Evolutionary conservation across 2,113 vertebrate species (phyloP), one percentile per base, ranked within the genome.

Genomic region (Zonotrichia leucophrys): DNA sequence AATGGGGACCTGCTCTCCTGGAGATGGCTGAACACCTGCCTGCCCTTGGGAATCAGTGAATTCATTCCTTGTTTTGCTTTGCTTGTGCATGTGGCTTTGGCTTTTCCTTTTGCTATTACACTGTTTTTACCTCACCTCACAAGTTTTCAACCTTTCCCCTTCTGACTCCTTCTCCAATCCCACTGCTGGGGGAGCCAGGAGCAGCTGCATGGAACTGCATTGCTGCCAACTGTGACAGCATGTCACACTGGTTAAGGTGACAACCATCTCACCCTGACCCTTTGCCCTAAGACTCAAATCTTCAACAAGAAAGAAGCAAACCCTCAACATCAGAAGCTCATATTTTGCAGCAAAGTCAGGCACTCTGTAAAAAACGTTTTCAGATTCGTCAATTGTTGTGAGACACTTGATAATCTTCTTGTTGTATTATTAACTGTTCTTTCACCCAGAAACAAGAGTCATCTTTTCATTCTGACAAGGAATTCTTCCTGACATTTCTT

Each of bases 201-300:
- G 55, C 1, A 5, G 47, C 17, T 62, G 30, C 0, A 0, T 41
- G n/a, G 39, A 28, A 41, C 30, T 62, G 17, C 25, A 24, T 0
- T 55, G 55, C 46, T 68, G 47, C 10, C 13, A 47, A 22, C 17
- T 2, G 2, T 0, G 2, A 35, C 41, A 27, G 5, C 15, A 62
- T 21, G 46, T 55, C 76, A 90, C 59, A 75, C 16, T 88, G 85
- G 90, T 70, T 47, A 91, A 75, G 89, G 75, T 33, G 44, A 66
- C 37, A 86, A 47, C 19, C 60, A 81, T 18, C 8, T 17, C 63
- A 70, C 37, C 14, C 17, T 28, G 10, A 87, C n/a, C 46, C 16
- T 39, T 27, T 12, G 46, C 30, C 41, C 41, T 75, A 59, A 37
- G 81, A 52, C 47, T 72, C 37, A 85, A 64, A 83, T 14, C 22